Conservation (phyloP, 2,113 vertebrate species). For the Puma concolor region DNA sequence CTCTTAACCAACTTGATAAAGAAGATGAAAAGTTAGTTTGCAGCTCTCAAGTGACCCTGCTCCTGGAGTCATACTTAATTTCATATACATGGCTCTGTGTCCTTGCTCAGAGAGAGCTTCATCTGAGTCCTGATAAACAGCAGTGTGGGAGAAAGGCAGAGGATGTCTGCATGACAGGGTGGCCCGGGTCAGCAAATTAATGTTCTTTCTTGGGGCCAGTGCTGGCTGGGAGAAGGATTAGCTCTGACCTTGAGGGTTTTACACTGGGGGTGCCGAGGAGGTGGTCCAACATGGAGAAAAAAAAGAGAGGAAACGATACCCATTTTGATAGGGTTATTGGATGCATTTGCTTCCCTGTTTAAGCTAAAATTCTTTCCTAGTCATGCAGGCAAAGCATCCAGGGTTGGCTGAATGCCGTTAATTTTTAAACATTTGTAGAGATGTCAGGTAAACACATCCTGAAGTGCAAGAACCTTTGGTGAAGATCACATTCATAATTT, state of each 20-base stretch:
- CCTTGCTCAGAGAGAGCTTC: not conserved
- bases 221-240: slow-evolving; percentile 29
- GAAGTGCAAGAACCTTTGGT: not conserved
- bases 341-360: not conserved
- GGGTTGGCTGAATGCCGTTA: not conserved
- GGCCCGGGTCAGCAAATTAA: slow-evolving; percentile 58
- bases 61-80: not conserved
- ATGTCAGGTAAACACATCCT: not conserved
- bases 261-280: slow-evolving; percentile 8
- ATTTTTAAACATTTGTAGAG: not conserved
- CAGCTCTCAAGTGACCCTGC: not conserved
- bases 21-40: not conserved
- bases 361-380: not conserved
- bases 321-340: slow-evolving; percentile 20
- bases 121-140: slow-evolving; percentile 37
- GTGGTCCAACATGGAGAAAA: not conserved
- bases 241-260: slow-evolving; percentile 41
- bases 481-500: not conserved
- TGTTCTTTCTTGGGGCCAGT: not conserved
- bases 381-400: not conserved
- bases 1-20: not conserved
- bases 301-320: not conserved
- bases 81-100: not conserved
- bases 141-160: slow-evolving; percentile 48
- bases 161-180: slow-evolving; percentile 52